Evolutionary conservation across 2,888 invertebrate genomes (phyloP).

Genomic region (Sarcophaga subvicina): DNA sequence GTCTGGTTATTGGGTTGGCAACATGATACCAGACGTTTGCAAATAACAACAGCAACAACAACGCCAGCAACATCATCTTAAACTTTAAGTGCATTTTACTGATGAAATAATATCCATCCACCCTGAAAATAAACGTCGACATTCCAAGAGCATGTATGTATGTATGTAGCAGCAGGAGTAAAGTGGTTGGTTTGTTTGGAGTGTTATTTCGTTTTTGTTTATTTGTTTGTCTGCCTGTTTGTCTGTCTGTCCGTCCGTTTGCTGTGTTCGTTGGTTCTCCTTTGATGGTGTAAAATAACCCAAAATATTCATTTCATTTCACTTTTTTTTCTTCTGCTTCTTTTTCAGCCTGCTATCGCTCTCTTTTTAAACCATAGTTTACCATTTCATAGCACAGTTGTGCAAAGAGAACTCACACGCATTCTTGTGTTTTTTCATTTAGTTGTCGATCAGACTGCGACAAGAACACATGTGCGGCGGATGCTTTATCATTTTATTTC

Average conservation of each 20-base stretch:
- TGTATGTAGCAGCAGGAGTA: not conserved
- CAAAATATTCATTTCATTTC: conserved; percentile 42
- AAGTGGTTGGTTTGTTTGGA: conserved; percentile 36
- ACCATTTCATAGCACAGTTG: too few relatives aligned
- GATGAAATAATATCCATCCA: conserved; percentile 63
- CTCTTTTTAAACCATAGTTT: conserved; percentile 15
- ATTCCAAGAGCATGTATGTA: not conserved
- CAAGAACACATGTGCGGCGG: too few relatives aligned
- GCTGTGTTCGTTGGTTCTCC: conserved; percentile 12
- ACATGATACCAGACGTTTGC: conserved; percentile 62
- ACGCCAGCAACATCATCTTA: conserved; percentile 40
- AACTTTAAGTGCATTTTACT: conserved; percentile 61
- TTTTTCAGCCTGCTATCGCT: conserved; percentile 1
- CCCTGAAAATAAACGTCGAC: not conserved
- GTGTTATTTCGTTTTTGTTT: too few relatives aligned
- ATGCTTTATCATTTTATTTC: too few relatives aligned
- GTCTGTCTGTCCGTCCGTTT: conserved; percentile 8
- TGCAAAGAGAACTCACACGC: too few relatives aligned
- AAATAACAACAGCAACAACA: conserved; percentile 37
- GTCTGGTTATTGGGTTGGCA: conserved; percentile 48
- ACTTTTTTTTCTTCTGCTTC: conserved; percentile 24
- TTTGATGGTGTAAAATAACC: conserved; percentile 63
- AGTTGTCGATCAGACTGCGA: too few relatives aligned
- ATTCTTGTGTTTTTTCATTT: too few relatives aligned
- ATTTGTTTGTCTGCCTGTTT: not conserved